These are phyloP conservation scores for Antrozous pallidus DNA, from an alignment of 2,797 vertebrate genomes.

Conservation along the genomic window DNA sequence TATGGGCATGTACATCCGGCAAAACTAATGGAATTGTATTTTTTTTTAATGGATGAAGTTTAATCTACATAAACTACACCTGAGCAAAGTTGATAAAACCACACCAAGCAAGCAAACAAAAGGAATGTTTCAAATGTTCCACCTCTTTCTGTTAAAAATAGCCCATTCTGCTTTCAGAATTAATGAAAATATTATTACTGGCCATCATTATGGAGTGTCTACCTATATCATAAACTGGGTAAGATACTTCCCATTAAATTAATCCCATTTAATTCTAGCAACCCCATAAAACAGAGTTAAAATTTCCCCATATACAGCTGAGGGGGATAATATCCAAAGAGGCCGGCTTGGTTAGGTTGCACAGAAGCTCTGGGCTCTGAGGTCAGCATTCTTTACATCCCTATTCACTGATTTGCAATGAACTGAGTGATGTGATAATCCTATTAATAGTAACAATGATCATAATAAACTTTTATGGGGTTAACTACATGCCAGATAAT, in stretches of 20 bases:
- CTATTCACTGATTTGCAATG: not conserved
- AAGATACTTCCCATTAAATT: not conserved
- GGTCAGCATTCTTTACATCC: fast-evolving
- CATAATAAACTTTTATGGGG: not conserved
- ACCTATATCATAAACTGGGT: fast-evolving
- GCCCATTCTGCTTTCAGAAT: not conserved
- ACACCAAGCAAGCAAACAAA: not conserved
- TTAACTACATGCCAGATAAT: not conserved
- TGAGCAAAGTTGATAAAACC: not conserved
- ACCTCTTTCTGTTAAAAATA: not conserved
- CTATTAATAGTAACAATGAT: fast-evolving
- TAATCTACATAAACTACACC: not conserved
- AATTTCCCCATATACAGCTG: not conserved
- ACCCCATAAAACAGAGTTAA: not conserved
- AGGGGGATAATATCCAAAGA: not conserved
- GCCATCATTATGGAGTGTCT: not conserved
- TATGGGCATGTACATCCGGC: not conserved
- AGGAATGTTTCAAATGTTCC: not conserved
- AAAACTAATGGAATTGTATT: not conserved
- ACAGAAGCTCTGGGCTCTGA: not conserved
- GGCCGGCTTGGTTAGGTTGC: not conserved
- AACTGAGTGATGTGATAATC: not conserved
- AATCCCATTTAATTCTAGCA: not conserved
- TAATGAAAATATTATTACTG: not conserved
- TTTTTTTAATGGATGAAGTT: not conserved